Conservation (phyloP, 2,797 vertebrate species). For the Girardinus metallicus region DNA sequence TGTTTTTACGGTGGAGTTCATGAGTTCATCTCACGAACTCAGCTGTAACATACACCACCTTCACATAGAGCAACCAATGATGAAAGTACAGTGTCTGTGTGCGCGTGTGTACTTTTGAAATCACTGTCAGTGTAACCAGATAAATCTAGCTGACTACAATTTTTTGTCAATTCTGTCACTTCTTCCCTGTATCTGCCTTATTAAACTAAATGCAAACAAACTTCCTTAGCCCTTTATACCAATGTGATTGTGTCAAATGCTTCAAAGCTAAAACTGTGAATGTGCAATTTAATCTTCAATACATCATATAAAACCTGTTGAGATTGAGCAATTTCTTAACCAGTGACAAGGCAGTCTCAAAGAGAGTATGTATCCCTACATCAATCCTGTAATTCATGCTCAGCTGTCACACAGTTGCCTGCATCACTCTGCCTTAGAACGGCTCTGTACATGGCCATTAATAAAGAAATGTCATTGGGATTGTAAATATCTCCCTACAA, state of each 20-base stretch:
- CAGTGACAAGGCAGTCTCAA: conserved; percentile 27
- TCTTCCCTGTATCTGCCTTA: not conserved
- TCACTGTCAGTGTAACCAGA: not conserved
- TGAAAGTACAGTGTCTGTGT: not conserved
- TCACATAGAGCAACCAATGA: not conserved
- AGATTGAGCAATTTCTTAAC: conserved; percentile 47
- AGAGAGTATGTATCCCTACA: conserved; percentile 33
- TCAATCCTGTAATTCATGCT: conserved; percentile 58
- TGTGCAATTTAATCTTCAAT: conserved; percentile 45
- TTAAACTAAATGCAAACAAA: conserved; percentile 36
- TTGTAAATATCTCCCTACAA: conserved; percentile 51
- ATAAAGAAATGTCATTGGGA: conserved; percentile 48
- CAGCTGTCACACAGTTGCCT: conserved; percentile 53
- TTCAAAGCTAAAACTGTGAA: conserved; percentile 35
- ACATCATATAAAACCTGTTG: conserved; percentile 49
- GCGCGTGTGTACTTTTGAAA: not conserved
- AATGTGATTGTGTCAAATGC: conserved; percentile 17
- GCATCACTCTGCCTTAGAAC: conserved; percentile 48
- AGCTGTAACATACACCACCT: not conserved
- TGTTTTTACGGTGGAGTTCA: not conserved
- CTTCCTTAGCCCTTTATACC: not conserved
- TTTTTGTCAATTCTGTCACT: conserved; percentile 9
- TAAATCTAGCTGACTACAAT: conserved; percentile 5
- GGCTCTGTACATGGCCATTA: conserved; percentile 37
- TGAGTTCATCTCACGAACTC: not conserved